A percentile compares a stretch with the other conserved stretches of the same genome.
Evolutionary conservation across 2,888 invertebrate species (phyloP).

Genomic region (Eupithecia dodoneata): DNA sequence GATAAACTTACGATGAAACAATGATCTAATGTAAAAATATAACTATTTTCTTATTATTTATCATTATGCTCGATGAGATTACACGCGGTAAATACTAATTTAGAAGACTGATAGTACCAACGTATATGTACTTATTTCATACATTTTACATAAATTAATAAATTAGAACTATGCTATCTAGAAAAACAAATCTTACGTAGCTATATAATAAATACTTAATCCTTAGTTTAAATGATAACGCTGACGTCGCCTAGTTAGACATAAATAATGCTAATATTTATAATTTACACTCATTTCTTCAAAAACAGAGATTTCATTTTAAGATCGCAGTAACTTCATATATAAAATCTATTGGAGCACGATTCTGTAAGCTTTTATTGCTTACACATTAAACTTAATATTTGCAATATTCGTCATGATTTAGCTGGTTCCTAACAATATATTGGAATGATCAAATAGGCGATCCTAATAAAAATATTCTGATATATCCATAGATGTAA

Average conservation of each 20-base stretch:
- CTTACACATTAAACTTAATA: background rate
- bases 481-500: background rate
- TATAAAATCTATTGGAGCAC: background rate
- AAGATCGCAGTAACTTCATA: constrained; percentile 14
- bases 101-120: constrained; percentile 36
- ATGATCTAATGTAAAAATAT: constrained; percentile 79
- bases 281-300: background rate
- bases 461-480: constrained; percentile 7
- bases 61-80: constrained; percentile 38
- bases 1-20: constrained; percentile 62
- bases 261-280: background rate
- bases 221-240: constrained; percentile 31
- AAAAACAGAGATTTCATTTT: constrained; percentile 11
- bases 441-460: constrained; percentile 24
- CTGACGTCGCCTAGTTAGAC: constrained; percentile 14
- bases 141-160: constrained; percentile 34
- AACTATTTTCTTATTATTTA: constrained; percentile 57
- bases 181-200: constrained; percentile 35
- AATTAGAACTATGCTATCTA: constrained; percentile 38
- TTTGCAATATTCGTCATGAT: background rate
- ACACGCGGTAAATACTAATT: constrained; percentile 33
- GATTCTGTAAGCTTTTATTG: background rate
- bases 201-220: constrained; percentile 31
- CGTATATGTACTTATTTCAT: constrained; percentile 31
- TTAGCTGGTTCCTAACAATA: constrained; percentile 13